A percentile compares a stretch with the other conserved stretches of the same genome.
Evolutionary conservation across 2,888 invertebrate species (phyloP).

Genomic region (Mythimna albipuncta): DNA sequence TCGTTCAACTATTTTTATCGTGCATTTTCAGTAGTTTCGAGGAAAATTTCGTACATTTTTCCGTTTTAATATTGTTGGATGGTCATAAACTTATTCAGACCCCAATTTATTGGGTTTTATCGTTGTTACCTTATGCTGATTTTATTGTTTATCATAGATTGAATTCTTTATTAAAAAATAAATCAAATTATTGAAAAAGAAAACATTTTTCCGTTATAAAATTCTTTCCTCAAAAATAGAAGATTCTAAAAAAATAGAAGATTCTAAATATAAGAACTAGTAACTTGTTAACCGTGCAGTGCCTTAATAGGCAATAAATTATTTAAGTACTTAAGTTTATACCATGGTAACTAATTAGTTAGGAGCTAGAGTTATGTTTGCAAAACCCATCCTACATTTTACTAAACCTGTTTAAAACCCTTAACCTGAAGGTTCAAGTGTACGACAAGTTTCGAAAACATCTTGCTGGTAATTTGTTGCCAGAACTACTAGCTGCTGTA

Average conservation of each 20-base stretch:
- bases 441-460: not conserved
- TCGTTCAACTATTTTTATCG: conserved; percentile 43
- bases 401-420: conserved; percentile 23
- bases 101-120: not conserved
- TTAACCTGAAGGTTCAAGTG: conserved; percentile 15
- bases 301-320: conserved; percentile 16
- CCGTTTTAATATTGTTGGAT: conserved; percentile 20
- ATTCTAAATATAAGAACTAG: not conserved
- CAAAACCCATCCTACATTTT: conserved; percentile 26
- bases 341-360: conserved; percentile 43
- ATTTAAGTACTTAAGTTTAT: conserved; percentile 10
- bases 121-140: too few species aligned
- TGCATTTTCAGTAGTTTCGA: conserved; percentile 42
- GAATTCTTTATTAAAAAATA: not conserved
- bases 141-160: not conserved
- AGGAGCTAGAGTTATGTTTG: conserved; percentile 22
- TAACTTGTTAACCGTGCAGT: not conserved
- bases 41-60: conserved; percentile 46
- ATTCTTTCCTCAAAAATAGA: too few species aligned
- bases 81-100: not conserved
- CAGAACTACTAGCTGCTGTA: not conserved
- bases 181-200: too few species aligned
- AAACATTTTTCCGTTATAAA: too few species aligned
- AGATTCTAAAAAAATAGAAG: too few species aligned
- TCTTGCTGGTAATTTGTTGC: conserved; percentile 6